Percentiles rank a stretch among this genome's conserved stretches.
Conservation (phyloP, 2,113 vertebrate genomes). For the Stigmatopora nigra region DNA sequence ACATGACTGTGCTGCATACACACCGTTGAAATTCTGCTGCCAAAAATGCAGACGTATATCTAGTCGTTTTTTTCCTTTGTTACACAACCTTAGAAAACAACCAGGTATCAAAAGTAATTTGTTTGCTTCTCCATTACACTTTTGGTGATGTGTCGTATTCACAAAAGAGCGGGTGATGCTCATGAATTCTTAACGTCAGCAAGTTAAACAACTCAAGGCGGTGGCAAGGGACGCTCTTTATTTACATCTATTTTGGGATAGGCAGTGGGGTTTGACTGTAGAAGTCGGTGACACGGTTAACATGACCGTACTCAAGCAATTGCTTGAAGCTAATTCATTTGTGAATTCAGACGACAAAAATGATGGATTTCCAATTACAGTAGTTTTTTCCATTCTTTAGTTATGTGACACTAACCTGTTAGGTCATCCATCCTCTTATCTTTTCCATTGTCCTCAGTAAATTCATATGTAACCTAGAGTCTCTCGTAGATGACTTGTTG, state of each 20-base stretch:
- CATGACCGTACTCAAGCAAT: background rate
- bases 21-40: constrained; percentile 9
- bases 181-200: constrained; percentile 63
- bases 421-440: background rate
- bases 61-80: constrained; percentile 2
- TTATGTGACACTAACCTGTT: background rate
- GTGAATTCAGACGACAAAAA: background rate
- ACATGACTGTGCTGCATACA: background rate
- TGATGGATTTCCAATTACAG: background rate
- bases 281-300: background rate
- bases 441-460: background rate
- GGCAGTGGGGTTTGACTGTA: background rate
- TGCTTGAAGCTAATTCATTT: background rate
- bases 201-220: constrained; percentile 55
- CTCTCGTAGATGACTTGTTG: background rate
- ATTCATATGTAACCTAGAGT: background rate
- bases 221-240: constrained; percentile 3
- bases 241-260: too few species aligned
- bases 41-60: constrained; percentile 6
- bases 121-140: constrained; percentile 38
- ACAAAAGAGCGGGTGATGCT: constrained; percentile 30
- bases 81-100: constrained; percentile 30
- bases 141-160: constrained; percentile 32
- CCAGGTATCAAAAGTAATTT: constrained; percentile 34
- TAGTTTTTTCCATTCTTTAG: background rate